Conservation (phyloP, 2,113 vertebrate species). For the Indicator indicator region DNA sequence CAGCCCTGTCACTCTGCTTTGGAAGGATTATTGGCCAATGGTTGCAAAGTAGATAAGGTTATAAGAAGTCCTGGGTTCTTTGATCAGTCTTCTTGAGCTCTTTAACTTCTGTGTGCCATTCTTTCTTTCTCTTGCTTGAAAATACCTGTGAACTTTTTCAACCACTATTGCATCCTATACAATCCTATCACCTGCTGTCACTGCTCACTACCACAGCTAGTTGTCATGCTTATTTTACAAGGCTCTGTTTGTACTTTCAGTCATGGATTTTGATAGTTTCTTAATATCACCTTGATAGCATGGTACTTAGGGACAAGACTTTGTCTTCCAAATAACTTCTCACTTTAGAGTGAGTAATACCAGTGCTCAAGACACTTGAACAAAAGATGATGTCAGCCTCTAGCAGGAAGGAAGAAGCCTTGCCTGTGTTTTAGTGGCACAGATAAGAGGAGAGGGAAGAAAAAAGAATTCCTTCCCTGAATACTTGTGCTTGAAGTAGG, state of each 20-base stretch:
- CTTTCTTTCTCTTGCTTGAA: background rate
- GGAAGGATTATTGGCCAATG: background rate
- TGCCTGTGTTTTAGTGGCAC: background rate
- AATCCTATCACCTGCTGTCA: background rate
- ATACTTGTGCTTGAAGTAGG: conserved; percentile 34
- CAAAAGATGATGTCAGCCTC: background rate
- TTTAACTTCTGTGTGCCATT: background rate
- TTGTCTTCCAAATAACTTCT: background rate
- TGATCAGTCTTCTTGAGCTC: background rate
- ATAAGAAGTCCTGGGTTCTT: background rate
- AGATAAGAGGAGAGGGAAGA: background rate
- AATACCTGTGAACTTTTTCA: background rate
- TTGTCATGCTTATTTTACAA: background rate
- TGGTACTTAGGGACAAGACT: background rate
- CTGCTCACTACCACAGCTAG: background rate
- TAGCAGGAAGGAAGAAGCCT: conserved; percentile 33
- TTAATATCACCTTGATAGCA: background rate
- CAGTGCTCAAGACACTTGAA: background rate
- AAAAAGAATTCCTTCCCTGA: background rate
- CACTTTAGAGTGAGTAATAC: background rate
- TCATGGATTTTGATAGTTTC: background rate
- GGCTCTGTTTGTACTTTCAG: background rate
- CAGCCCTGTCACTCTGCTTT: background rate
- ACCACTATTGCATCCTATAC: background rate
- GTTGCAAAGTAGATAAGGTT: background rate